Evolutionary conservation across 2,113 vertebrate genomes (phyloP).

Genomic region (Brachirus orientalis): DNA sequence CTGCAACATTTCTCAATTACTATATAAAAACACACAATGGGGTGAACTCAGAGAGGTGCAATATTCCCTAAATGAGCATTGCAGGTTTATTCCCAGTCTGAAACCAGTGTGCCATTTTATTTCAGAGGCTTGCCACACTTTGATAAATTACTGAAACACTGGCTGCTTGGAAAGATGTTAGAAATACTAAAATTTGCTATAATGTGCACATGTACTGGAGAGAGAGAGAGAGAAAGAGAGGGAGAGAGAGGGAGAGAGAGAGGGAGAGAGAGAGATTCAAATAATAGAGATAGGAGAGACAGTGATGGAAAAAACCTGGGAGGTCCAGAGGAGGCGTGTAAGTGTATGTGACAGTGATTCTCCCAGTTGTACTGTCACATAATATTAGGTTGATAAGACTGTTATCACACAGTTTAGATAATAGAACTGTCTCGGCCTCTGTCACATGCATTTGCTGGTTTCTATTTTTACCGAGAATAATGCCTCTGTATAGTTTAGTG

Average conservation of each 20-base stretch:
- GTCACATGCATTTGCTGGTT: not conserved
- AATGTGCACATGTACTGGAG: slow-evolving; percentile 41
- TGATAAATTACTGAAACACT: slow-evolving; percentile 65
- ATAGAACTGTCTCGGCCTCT: not conserved
- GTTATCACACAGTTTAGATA: not conserved
- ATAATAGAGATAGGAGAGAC: not conserved
- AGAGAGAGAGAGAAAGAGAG: slow-evolving; percentile 5
- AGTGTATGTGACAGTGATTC: slow-evolving; percentile 10
- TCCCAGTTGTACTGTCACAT: slow-evolving; percentile 2
- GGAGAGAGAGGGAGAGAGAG: not conserved
- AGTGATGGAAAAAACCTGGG: slow-evolving; percentile 6
- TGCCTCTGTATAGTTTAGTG: not conserved
- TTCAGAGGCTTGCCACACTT: slow-evolving; percentile 38
- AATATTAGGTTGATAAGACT: not conserved
- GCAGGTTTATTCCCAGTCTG: slow-evolving; percentile 56
- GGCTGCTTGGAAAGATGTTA: slow-evolving; percentile 58
- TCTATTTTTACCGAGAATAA: not conserved
- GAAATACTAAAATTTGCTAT: slow-evolving; percentile 35
- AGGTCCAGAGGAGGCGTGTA: slow-evolving; percentile 8
- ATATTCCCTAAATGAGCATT: slow-evolving; percentile 41
- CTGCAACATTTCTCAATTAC: slow-evolving; percentile 53
- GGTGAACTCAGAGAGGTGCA: slow-evolving; percentile 37
- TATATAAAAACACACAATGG: slow-evolving; percentile 58
- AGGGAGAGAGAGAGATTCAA: not conserved
- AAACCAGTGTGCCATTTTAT: slow-evolving; percentile 40